Percentiles rank a stretch among this genome's conserved stretches.
Evolutionary conservation across 2,888 invertebrate genomes (phyloP).

Genomic region (Macaria notata): DNA sequence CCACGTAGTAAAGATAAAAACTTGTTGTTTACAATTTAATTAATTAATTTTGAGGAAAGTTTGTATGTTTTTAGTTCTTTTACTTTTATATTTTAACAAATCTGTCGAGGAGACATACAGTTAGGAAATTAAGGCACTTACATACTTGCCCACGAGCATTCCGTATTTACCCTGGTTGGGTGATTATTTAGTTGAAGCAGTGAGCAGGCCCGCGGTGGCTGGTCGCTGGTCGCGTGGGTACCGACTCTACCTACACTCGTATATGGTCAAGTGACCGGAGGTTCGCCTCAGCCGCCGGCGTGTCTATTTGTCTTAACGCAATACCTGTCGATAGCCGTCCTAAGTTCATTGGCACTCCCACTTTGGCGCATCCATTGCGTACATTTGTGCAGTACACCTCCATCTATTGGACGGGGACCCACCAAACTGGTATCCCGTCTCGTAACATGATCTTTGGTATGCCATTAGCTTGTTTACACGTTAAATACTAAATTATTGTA

Average conservation of each 20-base stretch:
- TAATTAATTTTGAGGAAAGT: not conserved
- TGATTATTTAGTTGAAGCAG: constrained; percentile 75
- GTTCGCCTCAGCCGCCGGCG: constrained; percentile 73
- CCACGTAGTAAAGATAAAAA: too few relatives aligned
- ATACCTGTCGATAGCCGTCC: constrained; percentile 80
- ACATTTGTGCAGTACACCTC: constrained; percentile 72
- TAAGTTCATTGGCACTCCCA: constrained; percentile 79
- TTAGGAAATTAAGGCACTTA: constrained; percentile 56
- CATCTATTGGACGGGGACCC: constrained; percentile 61
- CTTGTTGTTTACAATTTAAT: not conserved
- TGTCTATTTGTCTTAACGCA: constrained; percentile 80
- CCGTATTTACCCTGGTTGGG: constrained; percentile 67
- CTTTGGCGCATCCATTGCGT: constrained; percentile 77
- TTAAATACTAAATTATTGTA: constrained; percentile 71
- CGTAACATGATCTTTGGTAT: constrained; percentile 71
- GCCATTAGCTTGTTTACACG: constrained; percentile 76
- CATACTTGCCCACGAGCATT: constrained; percentile 66
- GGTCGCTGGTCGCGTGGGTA: constrained; percentile 28
- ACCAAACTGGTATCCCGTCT: constrained; percentile 66
- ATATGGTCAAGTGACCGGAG: constrained; percentile 75
- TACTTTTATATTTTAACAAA: too few relatives aligned
- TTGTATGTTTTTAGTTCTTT: not conserved
- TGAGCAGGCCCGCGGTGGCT: constrained; percentile 65
- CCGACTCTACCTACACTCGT: constrained; percentile 51
- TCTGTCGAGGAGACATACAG: constrained; percentile 38